Conservation (phyloP, 2,113 vertebrate genomes). For the Barbus barbus region DNA sequence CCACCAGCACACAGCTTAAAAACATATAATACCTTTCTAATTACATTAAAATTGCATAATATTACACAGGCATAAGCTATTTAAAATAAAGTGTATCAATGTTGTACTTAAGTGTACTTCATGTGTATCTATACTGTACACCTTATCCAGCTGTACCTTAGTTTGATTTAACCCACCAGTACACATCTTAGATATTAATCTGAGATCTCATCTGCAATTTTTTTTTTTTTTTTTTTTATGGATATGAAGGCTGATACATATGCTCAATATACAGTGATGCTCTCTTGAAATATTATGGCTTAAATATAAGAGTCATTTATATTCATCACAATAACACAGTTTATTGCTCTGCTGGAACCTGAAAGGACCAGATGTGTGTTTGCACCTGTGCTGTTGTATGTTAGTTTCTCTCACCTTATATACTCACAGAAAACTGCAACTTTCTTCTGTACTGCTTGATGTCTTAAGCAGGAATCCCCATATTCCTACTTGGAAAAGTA, state of each 20-base stretch:
- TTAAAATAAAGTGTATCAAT: too few species aligned
- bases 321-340: not conserved
- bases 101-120: too few species aligned
- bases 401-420: not conserved
- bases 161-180: too few species aligned
- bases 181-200: not conserved
- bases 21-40: too few species aligned
- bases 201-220: not conserved
- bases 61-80: too few species aligned
- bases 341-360: not conserved
- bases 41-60: too few species aligned
- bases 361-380: not conserved
- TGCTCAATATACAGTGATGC: not conserved
- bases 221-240: not conserved
- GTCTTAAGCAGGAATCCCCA: not conserved
- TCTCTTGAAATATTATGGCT: not conserved
- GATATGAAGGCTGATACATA: not conserved
- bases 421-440: not conserved
- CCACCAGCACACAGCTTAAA: too few species aligned
- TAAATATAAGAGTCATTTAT: not conserved
- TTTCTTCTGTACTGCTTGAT: not conserved
- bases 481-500: too few species aligned
- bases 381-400: not conserved
- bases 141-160: too few species aligned
- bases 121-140: too few species aligned